phyloP scores from a whole-genome alignment of 2,113 vertebrate genomes.

The Atrichornis clamosus region DNA sequence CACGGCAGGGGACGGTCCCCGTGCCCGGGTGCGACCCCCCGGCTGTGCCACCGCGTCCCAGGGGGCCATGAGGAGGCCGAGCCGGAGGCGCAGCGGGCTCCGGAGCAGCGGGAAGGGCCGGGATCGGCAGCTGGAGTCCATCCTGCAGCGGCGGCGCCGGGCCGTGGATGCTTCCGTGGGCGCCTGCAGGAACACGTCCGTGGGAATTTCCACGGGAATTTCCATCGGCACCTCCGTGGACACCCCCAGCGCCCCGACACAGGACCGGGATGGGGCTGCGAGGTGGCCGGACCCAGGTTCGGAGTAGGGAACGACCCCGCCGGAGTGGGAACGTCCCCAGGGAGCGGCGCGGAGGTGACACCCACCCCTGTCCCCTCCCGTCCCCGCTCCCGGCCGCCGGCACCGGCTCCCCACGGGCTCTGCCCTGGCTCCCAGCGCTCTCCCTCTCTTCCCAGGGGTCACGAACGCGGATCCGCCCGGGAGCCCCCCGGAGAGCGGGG shows the following conservation, averaged over 20 bases:
- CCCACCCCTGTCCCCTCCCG: not conserved
- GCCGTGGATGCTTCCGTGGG: not conserved
- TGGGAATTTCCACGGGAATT: not conserved
- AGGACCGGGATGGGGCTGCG: not conserved
- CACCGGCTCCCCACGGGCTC: fast-evolving
- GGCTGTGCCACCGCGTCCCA: not conserved
- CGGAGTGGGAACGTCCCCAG: fast-evolving
- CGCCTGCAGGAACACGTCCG: not conserved
- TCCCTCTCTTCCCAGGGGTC: not conserved
- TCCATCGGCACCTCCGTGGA: too few species aligned
- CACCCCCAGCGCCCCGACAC: fast-evolving
- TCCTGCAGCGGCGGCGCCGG: constrained; percentile 77
- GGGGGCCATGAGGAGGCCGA: constrained; percentile 39
- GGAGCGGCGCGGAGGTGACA: not conserved
- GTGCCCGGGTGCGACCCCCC: fast-evolving
- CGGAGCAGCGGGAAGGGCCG: constrained; percentile 33
- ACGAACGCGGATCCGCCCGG: fast-evolving
- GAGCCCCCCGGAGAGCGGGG: fast-evolving
- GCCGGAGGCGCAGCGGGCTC: not conserved
- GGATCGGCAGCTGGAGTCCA: constrained; percentile 71
- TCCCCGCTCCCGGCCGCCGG: not conserved
- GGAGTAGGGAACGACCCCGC: not conserved
- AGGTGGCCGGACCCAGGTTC: not conserved
- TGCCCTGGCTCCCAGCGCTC: not conserved
- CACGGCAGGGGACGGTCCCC: not conserved